phyloP scores from a whole-genome alignment of 2,888 invertebrate genomes.

The Megaustenia siamemsis region DNA sequence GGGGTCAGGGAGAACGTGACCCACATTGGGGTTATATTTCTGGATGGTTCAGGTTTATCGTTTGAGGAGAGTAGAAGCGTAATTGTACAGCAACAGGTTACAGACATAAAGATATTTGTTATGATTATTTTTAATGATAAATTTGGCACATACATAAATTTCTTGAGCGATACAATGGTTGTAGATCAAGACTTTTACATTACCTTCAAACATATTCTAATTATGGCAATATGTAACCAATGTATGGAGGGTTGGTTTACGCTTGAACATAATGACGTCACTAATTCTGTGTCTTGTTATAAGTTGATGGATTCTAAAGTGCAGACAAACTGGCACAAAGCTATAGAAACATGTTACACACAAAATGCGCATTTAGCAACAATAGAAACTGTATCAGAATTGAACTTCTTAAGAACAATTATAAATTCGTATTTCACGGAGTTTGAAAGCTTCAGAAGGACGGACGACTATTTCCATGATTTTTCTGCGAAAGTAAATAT shows the following conservation, averaged over 20 bases:
- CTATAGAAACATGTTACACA: neutral
- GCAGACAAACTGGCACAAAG: neutral
- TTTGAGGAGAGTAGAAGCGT: neutral
- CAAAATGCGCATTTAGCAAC: neutral
- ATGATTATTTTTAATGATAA: neutral
- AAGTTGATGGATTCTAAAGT: neutral
- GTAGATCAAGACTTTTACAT: neutral
- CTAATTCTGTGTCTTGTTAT: neutral
- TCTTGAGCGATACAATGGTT: neutral
- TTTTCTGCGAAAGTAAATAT: neutral
- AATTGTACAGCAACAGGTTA: neutral
- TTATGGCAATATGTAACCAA: neutral
- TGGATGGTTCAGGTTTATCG: neutral
- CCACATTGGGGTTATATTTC: neutral
- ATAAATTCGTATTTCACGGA: too few species aligned
- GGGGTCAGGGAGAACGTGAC: neutral
- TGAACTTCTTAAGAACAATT: neutral
- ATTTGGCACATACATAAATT: neutral
- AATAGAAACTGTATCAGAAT: neutral
- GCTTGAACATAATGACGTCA: neutral
- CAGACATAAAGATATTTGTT: slow-evolving; percentile 1
- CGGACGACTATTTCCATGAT: neutral
- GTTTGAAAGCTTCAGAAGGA: neutral
- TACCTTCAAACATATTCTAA: neutral
- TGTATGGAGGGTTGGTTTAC: neutral